Conservation (phyloP, 1,140 invertebrate species). For the Drosophila subobscura region DNA sequence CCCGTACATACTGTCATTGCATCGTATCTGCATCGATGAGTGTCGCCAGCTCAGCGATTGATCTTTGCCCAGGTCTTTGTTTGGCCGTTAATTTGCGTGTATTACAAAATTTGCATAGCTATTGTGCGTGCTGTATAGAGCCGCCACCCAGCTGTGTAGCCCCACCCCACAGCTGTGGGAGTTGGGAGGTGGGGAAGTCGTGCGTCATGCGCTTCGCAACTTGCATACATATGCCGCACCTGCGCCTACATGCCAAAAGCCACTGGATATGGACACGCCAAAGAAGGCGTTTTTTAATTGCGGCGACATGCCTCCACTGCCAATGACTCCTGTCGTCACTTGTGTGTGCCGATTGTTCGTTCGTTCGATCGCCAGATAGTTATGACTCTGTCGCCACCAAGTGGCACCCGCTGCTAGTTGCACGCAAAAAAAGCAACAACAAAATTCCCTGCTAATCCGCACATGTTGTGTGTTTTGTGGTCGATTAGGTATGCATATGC, state of each 20-base stretch:
- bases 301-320: slow-evolving; percentile 70
- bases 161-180: slow-evolving; percentile 4
- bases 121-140: slow-evolving; percentile 61
- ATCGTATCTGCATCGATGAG: slow-evolving; percentile 16
- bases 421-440: slow-evolving; percentile 42
- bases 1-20: not conserved
- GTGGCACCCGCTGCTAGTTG: slow-evolving; percentile 10
- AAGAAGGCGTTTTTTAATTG: slow-evolving; percentile 80
- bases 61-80: slow-evolving; percentile 66
- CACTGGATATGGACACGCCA: slow-evolving; percentile 58
- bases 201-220: slow-evolving; percentile 60
- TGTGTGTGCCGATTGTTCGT: slow-evolving; percentile 54
- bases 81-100: slow-evolving; percentile 68
- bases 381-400: slow-evolving; percentile 56
- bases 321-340: slow-evolving; percentile 66
- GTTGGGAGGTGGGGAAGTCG: slow-evolving; percentile 27
- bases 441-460: slow-evolving; percentile 52
- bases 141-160: slow-evolving; percentile 8
- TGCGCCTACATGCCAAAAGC: slow-evolving; percentile 72
- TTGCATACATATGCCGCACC: slow-evolving; percentile 77
- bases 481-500: slow-evolving; percentile 26
- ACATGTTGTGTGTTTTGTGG: slow-evolving; percentile 10
- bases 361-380: slow-evolving; percentile 54
- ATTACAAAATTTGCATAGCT: slow-evolving; percentile 65
- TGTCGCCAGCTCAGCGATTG: slow-evolving; percentile 48